These are phyloP conservation scores for Geococcyx californianus DNA, from an alignment of 2,113 vertebrate species.

Conservation along the genomic window DNA sequence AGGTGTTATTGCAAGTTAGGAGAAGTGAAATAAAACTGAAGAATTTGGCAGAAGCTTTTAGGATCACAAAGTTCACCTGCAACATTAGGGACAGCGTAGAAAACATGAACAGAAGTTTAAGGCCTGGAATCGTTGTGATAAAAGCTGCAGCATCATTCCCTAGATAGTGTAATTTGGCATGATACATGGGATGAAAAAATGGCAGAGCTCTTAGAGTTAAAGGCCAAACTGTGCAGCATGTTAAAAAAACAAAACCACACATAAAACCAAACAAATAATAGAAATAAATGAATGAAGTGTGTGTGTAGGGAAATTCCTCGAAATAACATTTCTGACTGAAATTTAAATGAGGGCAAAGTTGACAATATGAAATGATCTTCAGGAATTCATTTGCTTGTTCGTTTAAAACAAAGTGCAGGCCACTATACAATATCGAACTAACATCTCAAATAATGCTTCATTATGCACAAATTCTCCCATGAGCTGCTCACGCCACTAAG, in stretches of 20 bases:
- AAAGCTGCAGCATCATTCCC: accelerated
- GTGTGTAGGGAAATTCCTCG: background rate
- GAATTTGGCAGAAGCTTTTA: background rate
- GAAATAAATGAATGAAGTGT: background rate
- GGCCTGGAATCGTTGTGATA: background rate
- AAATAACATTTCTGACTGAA: background rate
- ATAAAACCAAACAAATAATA: too few relatives aligned
- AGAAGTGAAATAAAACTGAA: background rate
- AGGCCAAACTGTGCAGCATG: background rate
- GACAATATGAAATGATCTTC: background rate
- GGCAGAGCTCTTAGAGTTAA: background rate
- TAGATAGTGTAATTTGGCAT: background rate
- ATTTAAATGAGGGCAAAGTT: background rate
- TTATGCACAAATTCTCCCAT: background rate
- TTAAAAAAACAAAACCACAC: background rate
- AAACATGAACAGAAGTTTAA: background rate
- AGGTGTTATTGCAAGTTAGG: background rate
- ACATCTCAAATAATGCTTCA: background rate
- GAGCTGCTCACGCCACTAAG: background rate
- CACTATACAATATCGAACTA: background rate
- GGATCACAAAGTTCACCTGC: background rate
- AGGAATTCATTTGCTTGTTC: background rate
- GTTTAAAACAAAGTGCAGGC: background rate
- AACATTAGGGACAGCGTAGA: background rate
- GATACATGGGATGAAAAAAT: accelerated